These are phyloP conservation scores for Anolis sagrei DNA, from an alignment of 2,113 vertebrate species.

Conservation along the genomic window DNA sequence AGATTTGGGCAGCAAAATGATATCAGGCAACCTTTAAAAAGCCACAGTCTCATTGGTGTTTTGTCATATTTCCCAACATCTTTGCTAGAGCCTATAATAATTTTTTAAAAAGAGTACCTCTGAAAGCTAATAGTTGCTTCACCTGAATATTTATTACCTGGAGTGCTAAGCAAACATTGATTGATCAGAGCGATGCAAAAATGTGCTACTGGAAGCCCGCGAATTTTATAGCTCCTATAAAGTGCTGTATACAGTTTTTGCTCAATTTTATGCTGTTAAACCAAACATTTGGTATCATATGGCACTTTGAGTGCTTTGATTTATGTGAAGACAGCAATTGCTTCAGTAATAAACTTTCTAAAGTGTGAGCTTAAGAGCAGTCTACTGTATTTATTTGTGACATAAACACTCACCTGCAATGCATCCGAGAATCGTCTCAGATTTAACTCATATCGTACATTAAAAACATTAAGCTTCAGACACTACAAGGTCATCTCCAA, in stretches of 20 bases:
- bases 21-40: not conserved
- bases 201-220: slow-evolving; percentile 53
- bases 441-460: slow-evolving; percentile 55
- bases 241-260: slow-evolving; percentile 62
- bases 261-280: slow-evolving; percentile 72
- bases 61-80: slow-evolving; percentile 25
- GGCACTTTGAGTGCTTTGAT: slow-evolving; percentile 76
- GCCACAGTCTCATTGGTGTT: not conserved
- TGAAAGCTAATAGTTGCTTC: slow-evolving; percentile 55
- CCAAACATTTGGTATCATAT: slow-evolving; percentile 70
- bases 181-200: slow-evolving; percentile 62
- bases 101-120: slow-evolving; percentile 38
- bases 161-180: slow-evolving; percentile 54
- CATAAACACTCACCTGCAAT: slow-evolving; percentile 72
- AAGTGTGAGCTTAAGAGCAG: slow-evolving; percentile 70
- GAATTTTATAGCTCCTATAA: slow-evolving; percentile 74
- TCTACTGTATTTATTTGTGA: slow-evolving; percentile 75
- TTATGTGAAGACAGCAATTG: slow-evolving; percentile 71
- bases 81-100: slow-evolving; percentile 30
- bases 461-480: slow-evolving; percentile 63
- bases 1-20: not conserved
- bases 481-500: slow-evolving; percentile 73
- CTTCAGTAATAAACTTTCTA: slow-evolving; percentile 68
- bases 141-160: slow-evolving; percentile 35
- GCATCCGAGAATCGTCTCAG: slow-evolving; percentile 62